phyloP scores from a whole-genome alignment of 2,797 vertebrate species.

The Nothura maculosa region DNA sequence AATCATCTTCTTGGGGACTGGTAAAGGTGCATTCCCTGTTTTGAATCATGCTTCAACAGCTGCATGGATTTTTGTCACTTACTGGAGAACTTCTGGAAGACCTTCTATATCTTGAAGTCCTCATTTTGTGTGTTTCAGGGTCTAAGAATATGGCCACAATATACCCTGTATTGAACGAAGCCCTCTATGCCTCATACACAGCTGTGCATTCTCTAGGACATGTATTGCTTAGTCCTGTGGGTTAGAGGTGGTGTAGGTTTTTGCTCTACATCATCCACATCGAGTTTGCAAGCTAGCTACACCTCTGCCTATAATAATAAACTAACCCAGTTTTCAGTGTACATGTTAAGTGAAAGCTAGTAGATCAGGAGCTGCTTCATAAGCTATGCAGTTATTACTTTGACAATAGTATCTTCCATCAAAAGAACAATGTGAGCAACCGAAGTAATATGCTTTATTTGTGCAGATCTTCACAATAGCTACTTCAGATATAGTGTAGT shows the following conservation, averaged over 20 bases:
- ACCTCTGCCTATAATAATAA: not conserved
- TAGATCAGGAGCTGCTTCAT: constrained; percentile 25
- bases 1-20: not conserved
- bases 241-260: not conserved
- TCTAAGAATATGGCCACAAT: not conserved
- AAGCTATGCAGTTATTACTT: not conserved
- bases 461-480: not conserved
- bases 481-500: not conserved
- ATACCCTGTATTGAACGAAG: not conserved
- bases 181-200: not conserved
- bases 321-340: constrained; percentile 3
- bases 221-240: not conserved
- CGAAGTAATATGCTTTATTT: constrained; percentile 3
- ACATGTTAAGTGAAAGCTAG: not conserved
- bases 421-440: not conserved
- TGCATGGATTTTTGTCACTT: not conserved
- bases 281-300: not conserved
- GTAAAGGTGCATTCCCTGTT: not conserved
- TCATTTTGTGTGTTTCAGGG: not conserved
- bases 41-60: rapidly evolving
- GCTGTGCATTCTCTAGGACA: not conserved
- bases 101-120: rapidly evolving
- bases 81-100: not conserved
- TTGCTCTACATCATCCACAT: not conserved
- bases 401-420: not conserved